Evolutionary conservation across 2,888 invertebrate species (phyloP).

Genomic region (Callimorpha dominula): DNA sequence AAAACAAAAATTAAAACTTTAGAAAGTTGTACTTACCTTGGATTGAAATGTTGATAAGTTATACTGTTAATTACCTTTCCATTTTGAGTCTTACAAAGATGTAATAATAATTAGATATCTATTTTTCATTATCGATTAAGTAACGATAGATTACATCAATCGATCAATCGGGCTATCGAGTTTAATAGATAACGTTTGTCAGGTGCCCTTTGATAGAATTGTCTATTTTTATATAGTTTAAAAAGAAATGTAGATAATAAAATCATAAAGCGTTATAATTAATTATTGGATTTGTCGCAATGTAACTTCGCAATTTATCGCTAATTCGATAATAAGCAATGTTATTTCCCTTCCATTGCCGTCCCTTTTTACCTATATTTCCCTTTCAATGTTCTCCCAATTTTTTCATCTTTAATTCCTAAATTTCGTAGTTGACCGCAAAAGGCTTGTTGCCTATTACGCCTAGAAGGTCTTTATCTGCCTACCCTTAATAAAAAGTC

Average conservation of each 20-base stretch:
- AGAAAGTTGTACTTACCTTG: slow-evolving; percentile 34
- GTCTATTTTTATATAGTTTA: slow-evolving; percentile 2
- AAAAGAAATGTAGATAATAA: not conserved
- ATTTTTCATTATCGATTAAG: slow-evolving; percentile 42
- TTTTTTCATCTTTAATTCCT: too few species aligned
- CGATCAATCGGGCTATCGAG: slow-evolving; percentile 37
- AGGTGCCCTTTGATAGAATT: not conserved
- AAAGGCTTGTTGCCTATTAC: too few species aligned
- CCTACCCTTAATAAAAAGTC: too few species aligned
- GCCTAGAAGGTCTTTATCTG: too few species aligned
- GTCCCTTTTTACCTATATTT: too few species aligned
- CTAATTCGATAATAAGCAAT: too few species aligned
- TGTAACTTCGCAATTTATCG: too few species aligned
- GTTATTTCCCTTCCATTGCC: too few species aligned
- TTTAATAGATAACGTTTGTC: slow-evolving; percentile 17
- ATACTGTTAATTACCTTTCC: slow-evolving; percentile 47
- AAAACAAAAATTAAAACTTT: slow-evolving; percentile 28
- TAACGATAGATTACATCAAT: slow-evolving; percentile 36
- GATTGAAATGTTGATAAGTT: slow-evolving; percentile 42
- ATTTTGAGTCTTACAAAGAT: slow-evolving; percentile 32
- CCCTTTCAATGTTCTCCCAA: too few species aligned
- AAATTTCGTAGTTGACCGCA: too few species aligned
- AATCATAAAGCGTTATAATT: not conserved
- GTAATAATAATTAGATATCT: slow-evolving; percentile 35
- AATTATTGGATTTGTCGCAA: too few species aligned